Evolutionary conservation across 2,113 vertebrate genomes (phyloP), one percentile per base, ranked within the genome.

Genomic region (Sebastes schlegelii): DNA sequence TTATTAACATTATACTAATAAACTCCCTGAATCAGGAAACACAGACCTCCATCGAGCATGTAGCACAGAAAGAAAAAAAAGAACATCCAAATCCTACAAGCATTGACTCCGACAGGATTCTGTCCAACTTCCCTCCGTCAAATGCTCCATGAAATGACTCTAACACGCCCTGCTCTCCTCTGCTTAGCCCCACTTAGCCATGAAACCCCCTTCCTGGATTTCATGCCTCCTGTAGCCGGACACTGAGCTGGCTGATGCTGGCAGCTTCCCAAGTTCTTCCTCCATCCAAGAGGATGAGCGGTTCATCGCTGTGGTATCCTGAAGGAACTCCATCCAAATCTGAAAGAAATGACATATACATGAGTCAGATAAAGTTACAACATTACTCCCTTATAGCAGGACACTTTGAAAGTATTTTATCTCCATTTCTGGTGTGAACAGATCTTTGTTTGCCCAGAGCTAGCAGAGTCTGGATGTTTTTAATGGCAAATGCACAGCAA

Each of bases 131-230:
- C 62, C 70, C 60, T 40, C 70, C 8, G 4, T 86, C 87, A 89
- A 89, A 91, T 82, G 57, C 88, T 77, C 82, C 86, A 88, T 92
- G 89, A 89, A 92, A 89, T 88, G 74, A 75, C 64, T 92, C 84
- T 54, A 91, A 87, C 86, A 80, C 80, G 70, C n/a, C 84, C 77
- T 4, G 78, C 85, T 90, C 86, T 87, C 74, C 81, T 73, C 88
- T 51, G 83, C 86, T 89, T 65, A 86, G 71, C 73, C 83, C 71
- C 85, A 88, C 82, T 89, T 89, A 90, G 74, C 83, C 84, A 85
- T 85, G 75, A 91, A 91, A 62, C 19, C 70, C 64, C 42, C 74
- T 61, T 84, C 87, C 84, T 77, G 86, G 87, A 88, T 88, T 79
- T 79, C 79, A 88, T 74, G 79, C 57, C 70, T 73, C 72, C 75